Base-by-base conservation (phyloP, 2,888 invertebrate genomes). In the Caenorhabditis sp. region DNA sequence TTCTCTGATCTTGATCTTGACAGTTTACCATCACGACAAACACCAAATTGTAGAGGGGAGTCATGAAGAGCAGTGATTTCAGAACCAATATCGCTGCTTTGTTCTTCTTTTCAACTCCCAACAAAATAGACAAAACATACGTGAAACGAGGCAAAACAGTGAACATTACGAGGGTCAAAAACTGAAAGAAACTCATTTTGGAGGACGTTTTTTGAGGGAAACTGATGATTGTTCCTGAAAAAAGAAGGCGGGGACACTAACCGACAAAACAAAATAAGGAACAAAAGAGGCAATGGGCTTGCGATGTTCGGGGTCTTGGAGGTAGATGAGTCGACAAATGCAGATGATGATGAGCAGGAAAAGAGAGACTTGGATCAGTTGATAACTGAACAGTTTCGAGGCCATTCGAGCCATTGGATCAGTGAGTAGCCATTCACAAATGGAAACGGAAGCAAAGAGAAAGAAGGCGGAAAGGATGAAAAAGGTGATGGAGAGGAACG, bases 191-290 rank as follows among this genome's bases (percentile, higher is more conserved):
- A 37, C 61, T 51, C 22, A 44, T 55, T 62, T n/a, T n/a, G n/a
- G 13, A 24, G 37, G 28, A 44, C 9, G 9, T 5, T n/a, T 15
- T 65, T 62, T 18, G 26, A 56, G 20, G 44, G 22, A 3, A 22
- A 8, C 15, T 18, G 47, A 6, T 47, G 47, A 47, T 47, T 53
- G 24, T 8, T 22, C 51, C 13, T 15, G 11, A 11, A 32, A 64
- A 50, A 35, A 11, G 26, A 51, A 44, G 35, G 28, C 9, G 15
- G 11, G 47, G 26, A 8, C 18, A 55, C 71, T 56, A 13, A 72
- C 71, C 47, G 64, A 64, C 20, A 72, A 47, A 55, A 72, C 32
- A 56, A 61, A 64, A 64, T 72, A 37, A 56, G 71, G 71, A 35
- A 72, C 53, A 35, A 64, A 72, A n/a, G 53, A 55, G 11, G 22